Evolutionary conservation across 2,797 vertebrate genomes (phyloP).

Genomic region (Melanotaenia pygmaea): DNA sequence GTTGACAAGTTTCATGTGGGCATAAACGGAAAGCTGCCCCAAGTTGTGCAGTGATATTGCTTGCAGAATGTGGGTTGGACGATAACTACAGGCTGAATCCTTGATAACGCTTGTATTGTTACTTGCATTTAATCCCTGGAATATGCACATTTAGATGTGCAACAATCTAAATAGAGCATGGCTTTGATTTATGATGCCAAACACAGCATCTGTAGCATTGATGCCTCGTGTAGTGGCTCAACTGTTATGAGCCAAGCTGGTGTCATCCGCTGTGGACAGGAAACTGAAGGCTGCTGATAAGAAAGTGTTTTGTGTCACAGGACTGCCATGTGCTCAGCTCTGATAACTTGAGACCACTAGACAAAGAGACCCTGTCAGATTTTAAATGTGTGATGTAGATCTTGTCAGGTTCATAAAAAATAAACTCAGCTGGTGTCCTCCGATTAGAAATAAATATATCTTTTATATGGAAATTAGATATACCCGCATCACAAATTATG

Average conservation of each 20-base stretch:
- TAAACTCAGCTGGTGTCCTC: slow-evolving; percentile 1
- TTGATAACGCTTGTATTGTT: neutral
- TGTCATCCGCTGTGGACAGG: slow-evolving; percentile 62
- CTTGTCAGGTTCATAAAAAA: slow-evolving; percentile 1
- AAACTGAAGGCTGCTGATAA: slow-evolving; percentile 69
- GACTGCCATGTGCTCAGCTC: slow-evolving; percentile 39
- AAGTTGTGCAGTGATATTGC: slow-evolving; percentile 4
- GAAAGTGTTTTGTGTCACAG: slow-evolving; percentile 65
- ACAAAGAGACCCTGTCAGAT: slow-evolving; percentile 31
- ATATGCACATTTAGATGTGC: neutral
- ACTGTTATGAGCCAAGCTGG: slow-evolving; percentile 22
- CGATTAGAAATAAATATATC: slow-evolving; percentile 2
- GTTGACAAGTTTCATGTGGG: slow-evolving; percentile 1
- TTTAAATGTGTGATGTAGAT: slow-evolving; percentile 23
- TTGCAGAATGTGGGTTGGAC: slow-evolving; percentile 20
- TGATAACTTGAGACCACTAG: slow-evolving; percentile 44
- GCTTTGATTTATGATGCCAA: slow-evolving; percentile 14
- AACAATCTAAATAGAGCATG: neutral
- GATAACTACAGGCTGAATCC: neutral
- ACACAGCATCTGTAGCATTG: slow-evolving; percentile 5
- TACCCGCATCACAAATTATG: neutral
- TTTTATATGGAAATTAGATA: slow-evolving; percentile 17
- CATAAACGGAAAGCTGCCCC: neutral
- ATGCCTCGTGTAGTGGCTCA: neutral
- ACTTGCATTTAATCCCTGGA: neutral